Conservation (phyloP, 2,113 vertebrate genomes). For the Sterna hirundo region DNA sequence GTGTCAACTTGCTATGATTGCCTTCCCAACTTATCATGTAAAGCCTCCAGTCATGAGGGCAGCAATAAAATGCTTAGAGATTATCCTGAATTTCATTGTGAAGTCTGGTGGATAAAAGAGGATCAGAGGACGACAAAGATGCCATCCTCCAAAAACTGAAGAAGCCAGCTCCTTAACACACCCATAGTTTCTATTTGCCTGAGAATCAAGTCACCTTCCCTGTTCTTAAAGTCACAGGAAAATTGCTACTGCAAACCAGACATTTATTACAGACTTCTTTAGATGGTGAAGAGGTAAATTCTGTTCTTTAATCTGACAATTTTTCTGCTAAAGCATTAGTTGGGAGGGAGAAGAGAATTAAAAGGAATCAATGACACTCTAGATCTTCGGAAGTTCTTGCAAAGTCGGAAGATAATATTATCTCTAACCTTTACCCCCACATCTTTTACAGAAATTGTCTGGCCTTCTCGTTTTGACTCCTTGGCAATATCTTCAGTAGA, state of each 20-base stretch:
- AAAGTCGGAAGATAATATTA: neutral
- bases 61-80: neutral
- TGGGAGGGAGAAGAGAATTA: neutral
- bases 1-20: neutral
- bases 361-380: neutral
- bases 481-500: constrained; percentile 80
- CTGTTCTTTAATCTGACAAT: neutral
- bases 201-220: neutral
- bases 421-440: constrained; percentile 87
- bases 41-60: neutral
- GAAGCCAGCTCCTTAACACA: neutral
- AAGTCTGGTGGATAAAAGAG: neutral
- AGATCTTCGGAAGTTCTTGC: neutral
- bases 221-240: neutral
- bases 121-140: neutral
- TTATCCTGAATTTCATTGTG: neutral
- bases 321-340: neutral
- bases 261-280: neutral
- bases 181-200: neutral
- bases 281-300: neutral
- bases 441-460: constrained; percentile 85
- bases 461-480: constrained; percentile 82
- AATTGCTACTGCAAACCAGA: neutral
- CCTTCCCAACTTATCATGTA: neutral
- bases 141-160: neutral